Base-by-base conservation (phyloP, 2,797 vertebrate genomes). In the Triplophysa bombifrons region DNA sequence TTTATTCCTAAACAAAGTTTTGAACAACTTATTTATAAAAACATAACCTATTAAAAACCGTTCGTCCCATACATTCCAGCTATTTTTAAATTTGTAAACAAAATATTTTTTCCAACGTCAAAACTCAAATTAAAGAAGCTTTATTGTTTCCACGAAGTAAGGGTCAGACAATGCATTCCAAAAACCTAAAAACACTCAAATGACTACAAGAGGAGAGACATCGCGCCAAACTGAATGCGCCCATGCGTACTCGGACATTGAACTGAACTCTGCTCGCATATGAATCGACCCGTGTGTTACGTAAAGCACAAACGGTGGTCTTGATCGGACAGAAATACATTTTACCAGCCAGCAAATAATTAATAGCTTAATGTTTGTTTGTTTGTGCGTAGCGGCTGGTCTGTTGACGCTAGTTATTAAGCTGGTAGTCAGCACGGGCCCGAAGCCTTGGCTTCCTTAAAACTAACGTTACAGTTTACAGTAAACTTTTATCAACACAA, bases 211-310 rank as follows among this genome's bases (percentile, higher is more conserved):
- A 19, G 19, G 16, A 9, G 27, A 76, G 16, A 67, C 20, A 67
- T 76, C 51, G 74, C 64, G 74, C 64, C 74, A 68, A 76, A 76
- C 53, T 34, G 74, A 69, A 68, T 60, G 53, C 60, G 25, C 2
- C 38, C 63, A 44, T 27, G 51, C 19, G 9, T n/a, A 30, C 66
- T 22, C 68, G 53, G 69, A 60, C 41, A 5, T 9, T 66, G 19
- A 69, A 69, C 16, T 66, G 19, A 69, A 69, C 41, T 48, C 9
- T 30, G 34, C 25, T 58, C 56, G 8, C 22, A 20, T 1, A 16
- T 6, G 9, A 11, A 16, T 50, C 41, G 10, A 22, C 13, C 13
- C 53, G 46, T 50, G 46, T 34, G 20, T 34, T 48, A 50, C 25
- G 25, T 44, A 34, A 69, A 76, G 27, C 19, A 22, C 4, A 10